These are phyloP conservation scores for Calidris pugnax DNA, from an alignment of 2,113 vertebrate genomes.

Conservation along the genomic window DNA sequence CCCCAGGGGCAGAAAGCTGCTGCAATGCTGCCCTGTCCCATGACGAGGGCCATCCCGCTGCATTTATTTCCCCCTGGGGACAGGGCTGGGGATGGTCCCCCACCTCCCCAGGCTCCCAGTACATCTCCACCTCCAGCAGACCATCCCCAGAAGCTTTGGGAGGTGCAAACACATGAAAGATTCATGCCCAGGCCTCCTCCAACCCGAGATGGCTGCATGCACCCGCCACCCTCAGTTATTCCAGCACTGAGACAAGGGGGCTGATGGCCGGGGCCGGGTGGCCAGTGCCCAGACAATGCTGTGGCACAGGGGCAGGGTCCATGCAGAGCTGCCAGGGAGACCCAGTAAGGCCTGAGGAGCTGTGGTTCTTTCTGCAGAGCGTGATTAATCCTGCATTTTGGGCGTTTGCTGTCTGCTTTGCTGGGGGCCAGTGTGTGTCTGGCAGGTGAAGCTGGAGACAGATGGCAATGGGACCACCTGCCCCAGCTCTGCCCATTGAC, in stretches of 20 bases:
- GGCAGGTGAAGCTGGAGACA: background rate
- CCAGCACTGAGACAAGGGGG: background rate
- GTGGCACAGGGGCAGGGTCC: background rate
- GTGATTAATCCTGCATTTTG: background rate
- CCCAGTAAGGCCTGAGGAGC: background rate
- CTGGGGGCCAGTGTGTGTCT: background rate
- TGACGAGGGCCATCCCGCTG: fast-evolving
- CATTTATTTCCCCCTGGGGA: background rate
- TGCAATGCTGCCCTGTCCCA: fast-evolving
- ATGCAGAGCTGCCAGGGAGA: background rate
- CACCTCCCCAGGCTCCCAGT: background rate
- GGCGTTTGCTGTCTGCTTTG: background rate
- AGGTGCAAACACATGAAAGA: background rate
- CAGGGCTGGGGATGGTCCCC: background rate
- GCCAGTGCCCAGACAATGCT: background rate
- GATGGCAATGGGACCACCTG: background rate
- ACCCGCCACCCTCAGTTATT: background rate
- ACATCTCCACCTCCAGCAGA: background rate
- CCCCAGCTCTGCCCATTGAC: background rate
- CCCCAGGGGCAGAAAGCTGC: background rate
- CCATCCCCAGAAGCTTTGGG: background rate
- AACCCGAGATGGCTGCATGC: background rate
- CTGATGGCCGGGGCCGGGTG: background rate
- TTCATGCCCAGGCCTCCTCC: conserved; percentile 4
- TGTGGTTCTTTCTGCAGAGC: background rate